Percentiles rank a stretch among this genome's conserved stretches.
Evolutionary conservation across 2,888 invertebrate genomes (phyloP).

Genomic region (Phragmatobia fuliginosa): DNA sequence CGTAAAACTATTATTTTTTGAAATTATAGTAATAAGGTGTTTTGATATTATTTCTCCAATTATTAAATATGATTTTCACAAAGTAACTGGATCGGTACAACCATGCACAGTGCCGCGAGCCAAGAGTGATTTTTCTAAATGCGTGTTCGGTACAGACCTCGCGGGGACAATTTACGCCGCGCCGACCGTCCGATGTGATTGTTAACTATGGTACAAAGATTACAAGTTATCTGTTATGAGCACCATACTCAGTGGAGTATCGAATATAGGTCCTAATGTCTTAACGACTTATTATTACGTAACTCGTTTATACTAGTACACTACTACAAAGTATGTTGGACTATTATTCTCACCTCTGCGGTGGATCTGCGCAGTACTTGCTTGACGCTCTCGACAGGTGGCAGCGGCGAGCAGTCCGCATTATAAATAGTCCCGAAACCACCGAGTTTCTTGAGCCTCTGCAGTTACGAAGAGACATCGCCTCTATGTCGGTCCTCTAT

Average conservation of each 20-base stretch:
- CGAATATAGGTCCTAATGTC: constrained; percentile 38
- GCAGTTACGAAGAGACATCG: too few relatives aligned
- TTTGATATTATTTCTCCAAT: constrained; percentile 19
- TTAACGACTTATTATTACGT: constrained; percentile 48
- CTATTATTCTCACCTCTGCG: too few relatives aligned
- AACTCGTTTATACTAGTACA: constrained; percentile 44
- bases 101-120: constrained; percentile 48
- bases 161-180: constrained; percentile 81
- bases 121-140: constrained; percentile 64
- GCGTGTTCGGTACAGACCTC: constrained; percentile 66
- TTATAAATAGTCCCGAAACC: too few relatives aligned
- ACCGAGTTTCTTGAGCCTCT: too few relatives aligned
- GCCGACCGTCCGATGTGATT: constrained; percentile 73
- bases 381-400: too few relatives aligned
- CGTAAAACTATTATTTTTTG: neutral
- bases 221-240: constrained; percentile 77
- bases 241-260: constrained; percentile 63
- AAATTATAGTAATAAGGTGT: neutral
- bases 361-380: too few relatives aligned
- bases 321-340: too few relatives aligned
- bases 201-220: constrained; percentile 79
- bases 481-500: too few relatives aligned
- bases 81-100: constrained; percentile 51
- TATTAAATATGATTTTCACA: constrained; percentile 48
- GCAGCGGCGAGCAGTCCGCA: too few relatives aligned